These are phyloP conservation scores for Caenorhabditis becei DNA, from an alignment of 2,888 invertebrate genomes.

Conservation along the genomic window DNA sequence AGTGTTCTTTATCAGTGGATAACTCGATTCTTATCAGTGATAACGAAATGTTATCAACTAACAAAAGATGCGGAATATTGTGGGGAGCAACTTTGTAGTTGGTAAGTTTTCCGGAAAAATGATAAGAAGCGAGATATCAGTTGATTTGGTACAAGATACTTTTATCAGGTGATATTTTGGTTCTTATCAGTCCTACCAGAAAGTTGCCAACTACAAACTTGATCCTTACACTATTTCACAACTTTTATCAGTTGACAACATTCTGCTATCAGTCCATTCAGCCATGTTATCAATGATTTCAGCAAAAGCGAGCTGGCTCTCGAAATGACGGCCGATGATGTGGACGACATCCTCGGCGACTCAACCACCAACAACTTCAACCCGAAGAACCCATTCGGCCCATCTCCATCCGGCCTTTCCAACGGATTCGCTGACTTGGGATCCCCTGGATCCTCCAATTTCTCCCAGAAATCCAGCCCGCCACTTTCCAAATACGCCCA, in stretches of 20 bases:
- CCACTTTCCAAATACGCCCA: constrained; percentile 56
- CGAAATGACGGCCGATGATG: constrained; percentile 58
- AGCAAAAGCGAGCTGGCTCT: constrained; percentile 49
- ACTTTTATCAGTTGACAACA: not conserved
- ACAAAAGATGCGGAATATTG: not conserved
- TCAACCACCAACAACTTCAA: constrained; percentile 42
- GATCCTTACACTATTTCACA: not conserved
- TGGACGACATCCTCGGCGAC: constrained; percentile 57
- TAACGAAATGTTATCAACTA: not conserved
- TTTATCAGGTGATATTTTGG: not conserved
- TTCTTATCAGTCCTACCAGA: not conserved
- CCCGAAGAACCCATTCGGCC: constrained; percentile 59
- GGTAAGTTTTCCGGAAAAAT: no score
- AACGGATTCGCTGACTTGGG: constrained; percentile 51
- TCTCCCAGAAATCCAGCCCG: constrained; percentile 48
- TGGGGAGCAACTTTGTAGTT: no score
- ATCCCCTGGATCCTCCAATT: constrained; percentile 38
- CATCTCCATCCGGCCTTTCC: constrained; percentile 42
- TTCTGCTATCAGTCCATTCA: no score
- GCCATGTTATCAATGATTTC: constrained; percentile 16
- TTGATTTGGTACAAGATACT: not conserved
- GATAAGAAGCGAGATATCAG: not conserved
- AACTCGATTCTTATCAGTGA: not conserved
- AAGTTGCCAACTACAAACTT: not conserved
- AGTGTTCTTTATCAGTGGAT: no score